A percentile compares a stretch with the other conserved stretches of the same genome.
These are phyloP conservation scores for Trissolcus brochymenae DNA, from an alignment of 2,888 invertebrate genomes.

Conservation along the genomic window DNA sequence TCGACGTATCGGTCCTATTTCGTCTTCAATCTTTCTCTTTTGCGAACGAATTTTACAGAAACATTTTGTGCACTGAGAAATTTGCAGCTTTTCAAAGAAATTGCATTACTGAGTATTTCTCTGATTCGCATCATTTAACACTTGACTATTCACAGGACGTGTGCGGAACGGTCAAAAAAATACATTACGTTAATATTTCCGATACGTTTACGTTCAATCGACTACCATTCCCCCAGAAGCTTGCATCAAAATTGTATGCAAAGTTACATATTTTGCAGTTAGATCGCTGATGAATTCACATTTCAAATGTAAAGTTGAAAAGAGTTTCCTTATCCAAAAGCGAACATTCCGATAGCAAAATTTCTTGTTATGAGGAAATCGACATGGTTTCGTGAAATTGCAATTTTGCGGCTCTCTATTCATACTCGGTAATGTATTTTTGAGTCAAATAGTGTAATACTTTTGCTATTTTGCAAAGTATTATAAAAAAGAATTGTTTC, in stretches of 20 bases:
- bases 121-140: conserved; percentile 50
- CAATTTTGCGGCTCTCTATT: conserved; percentile 8
- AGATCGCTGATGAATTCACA: conserved; percentile 46
- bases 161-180: conserved; percentile 42
- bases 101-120: conserved; percentile 41
- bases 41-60: conserved; percentile 46
- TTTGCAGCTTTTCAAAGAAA: conserved; percentile 49
- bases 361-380: conserved; percentile 26
- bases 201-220: conserved; percentile 10
- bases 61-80: conserved; percentile 50
- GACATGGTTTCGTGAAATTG: conserved; percentile 25
- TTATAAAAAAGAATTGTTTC: no score
- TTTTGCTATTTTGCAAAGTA: no score
- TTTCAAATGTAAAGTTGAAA: conserved; percentile 33
- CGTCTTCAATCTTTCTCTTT: conserved; percentile 42
- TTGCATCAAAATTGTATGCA: conserved; percentile 32
- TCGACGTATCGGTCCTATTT: conserved; percentile 49
- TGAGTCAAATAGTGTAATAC: no score
- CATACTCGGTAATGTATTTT: neutral
- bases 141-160: conserved; percentile 41
- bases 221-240: neutral
- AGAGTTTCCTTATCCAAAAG: conserved; percentile 15
- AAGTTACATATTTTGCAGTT: conserved; percentile 38
- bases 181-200: conserved; percentile 40
- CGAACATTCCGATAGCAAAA: conserved; percentile 20